Evolutionary conservation across 2,888 invertebrate genomes (phyloP), one percentile per base, ranked within the genome.

Genomic region (Callosobruchus maculatus): DNA sequence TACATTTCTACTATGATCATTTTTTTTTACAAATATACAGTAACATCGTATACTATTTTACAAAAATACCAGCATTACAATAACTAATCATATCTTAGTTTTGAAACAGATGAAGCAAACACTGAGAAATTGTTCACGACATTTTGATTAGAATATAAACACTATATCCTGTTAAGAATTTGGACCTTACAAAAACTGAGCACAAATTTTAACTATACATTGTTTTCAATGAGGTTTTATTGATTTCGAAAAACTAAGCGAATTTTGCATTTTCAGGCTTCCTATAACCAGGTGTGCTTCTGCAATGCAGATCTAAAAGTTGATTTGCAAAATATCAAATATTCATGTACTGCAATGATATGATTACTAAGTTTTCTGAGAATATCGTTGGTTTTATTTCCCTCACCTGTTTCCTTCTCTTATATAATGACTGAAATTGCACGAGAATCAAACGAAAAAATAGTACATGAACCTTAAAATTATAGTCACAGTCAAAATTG

Each of bases 401-500:
- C 30, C 9, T 30, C 49, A 49, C 13, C 49, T 49, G 49, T 49
- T 49, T 13, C 18, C 4, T 5, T 0, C 9, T 49, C n/a, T n/a
- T n/a, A 13, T 49, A 49, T 49, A 49, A 18, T 49, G 13, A 49
- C 49, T 31, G 68, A 70, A 75, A 78, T 78, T 78, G 77, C 78
- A 78, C 77, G 30, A 75, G 74, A 72, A 73, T 68, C 21, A 68
- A 68, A 68, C 68, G 71, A 69, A 67, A 75, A 75, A 69, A 68
- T 76, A 31, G 49, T 67, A 22, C 3, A 18, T 13, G 70, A 68
- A 74, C 72, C 70, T 74, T 73, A 73, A 76, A 22, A 72, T 72
- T 78, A 75, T 77, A 79, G 76, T 78, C 77, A 77, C 78, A 77
- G 77, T 78, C 77, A 74, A 75, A 72, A 72, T 72, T 73, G 68